Evolutionary conservation across 2,888 invertebrate genomes (phyloP).

Genomic region (Acrocyrtus sp.): DNA sequence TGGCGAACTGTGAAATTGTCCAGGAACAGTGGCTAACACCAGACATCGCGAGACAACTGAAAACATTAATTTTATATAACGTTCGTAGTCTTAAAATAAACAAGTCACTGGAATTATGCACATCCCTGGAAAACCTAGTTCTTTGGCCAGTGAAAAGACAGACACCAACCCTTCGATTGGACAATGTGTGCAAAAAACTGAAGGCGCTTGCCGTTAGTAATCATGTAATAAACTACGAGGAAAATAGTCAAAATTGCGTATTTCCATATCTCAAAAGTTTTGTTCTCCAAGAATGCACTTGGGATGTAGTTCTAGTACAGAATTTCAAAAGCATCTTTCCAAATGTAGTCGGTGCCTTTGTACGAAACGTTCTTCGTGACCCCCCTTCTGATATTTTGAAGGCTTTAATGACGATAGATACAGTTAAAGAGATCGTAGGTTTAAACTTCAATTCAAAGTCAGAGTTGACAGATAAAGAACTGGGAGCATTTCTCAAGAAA

Average conservation of each 20-base stretch:
- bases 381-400: not conserved
- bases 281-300: not conserved
- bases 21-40: not conserved
- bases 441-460: slow-evolving; percentile 4
- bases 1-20: not conserved
- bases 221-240: not conserved
- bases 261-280: not conserved
- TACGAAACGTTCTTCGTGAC: not conserved
- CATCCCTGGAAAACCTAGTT: not conserved
- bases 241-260: not conserved
- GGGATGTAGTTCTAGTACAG: not conserved
- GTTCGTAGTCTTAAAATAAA: not conserved
- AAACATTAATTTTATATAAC: not conserved
- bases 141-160: not conserved
- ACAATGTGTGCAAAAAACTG: not conserved
- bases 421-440: not conserved
- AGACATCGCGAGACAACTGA: not conserved
- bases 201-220: not conserved
- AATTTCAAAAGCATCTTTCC: not conserved
- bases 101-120: not conserved
- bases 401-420: not conserved
- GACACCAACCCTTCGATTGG: not conserved
- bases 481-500: not conserved
- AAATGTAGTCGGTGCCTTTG: not conserved
- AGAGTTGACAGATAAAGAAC: not conserved